phyloP scores from a whole-genome alignment of 2,113 vertebrate species.

The Choloepus hoffmanni region DNA sequence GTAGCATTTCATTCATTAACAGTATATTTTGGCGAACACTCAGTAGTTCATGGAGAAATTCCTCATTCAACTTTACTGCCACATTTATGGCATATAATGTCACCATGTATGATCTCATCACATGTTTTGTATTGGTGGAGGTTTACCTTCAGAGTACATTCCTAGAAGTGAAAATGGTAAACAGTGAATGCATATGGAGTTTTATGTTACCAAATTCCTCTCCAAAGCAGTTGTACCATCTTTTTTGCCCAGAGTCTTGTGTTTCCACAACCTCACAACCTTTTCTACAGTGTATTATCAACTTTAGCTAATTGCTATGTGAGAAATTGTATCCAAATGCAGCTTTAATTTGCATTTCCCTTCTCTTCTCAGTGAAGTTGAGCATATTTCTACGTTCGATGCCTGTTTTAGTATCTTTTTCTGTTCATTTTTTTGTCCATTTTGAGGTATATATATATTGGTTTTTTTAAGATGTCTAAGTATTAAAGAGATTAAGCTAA shows the following conservation, averaged over 20 bases:
- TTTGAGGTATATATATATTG: not conserved
- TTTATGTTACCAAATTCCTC: not conserved
- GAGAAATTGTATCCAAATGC: not conserved
- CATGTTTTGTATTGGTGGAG: not conserved
- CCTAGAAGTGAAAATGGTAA: not conserved
- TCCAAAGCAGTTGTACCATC: not conserved
- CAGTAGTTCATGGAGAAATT: not conserved
- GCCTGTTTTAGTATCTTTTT: not conserved
- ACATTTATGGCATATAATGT: not conserved
- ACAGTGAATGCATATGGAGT: not conserved
- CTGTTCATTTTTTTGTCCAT: not conserved
- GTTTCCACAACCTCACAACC: not conserved
- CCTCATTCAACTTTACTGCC: not conserved
- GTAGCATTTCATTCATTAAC: not conserved
- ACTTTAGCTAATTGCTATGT: not conserved
- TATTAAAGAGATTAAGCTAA: slow-evolving; percentile 5
- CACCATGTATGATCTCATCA: not conserved
- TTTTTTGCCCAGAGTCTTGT: not conserved
- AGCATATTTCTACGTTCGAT: not conserved
- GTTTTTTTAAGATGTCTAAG: not conserved
- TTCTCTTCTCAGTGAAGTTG: not conserved
- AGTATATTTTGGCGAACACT: not conserved
- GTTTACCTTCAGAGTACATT: not conserved
- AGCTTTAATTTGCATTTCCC: not conserved
- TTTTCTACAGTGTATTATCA: not conserved